Base-by-base conservation (phyloP, 2,888 invertebrate species). In the Platycheirus rosarum region DNA sequence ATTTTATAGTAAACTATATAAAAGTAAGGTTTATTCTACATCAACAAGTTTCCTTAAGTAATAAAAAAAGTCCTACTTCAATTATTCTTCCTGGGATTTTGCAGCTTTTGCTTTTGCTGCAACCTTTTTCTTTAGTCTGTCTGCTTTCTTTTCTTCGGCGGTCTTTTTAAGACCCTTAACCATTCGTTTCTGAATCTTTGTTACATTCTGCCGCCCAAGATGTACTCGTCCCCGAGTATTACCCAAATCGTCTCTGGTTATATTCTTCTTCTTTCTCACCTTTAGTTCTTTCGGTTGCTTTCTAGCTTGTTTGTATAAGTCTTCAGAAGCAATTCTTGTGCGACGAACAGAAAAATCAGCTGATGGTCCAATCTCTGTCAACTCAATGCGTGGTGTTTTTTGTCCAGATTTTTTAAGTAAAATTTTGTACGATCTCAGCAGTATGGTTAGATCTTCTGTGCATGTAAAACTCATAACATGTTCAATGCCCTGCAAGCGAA, bases 401-500 rank as follows among this genome's bases (percentile, higher is more conserved):
- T 94, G 93, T 0, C 97, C 98, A 85, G 98, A 98, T 90, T 98
- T 99, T 89, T 98, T 98, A 55, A 98, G 89, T 57, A 93, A 87
- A 84, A 97, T 94, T 90, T 96, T 96, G 88, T 93, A 94, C 3
- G 95, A 94, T 71, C 98, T 92, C 86, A 99, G 89, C 82, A 94
- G 92, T 80, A 99, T 94, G 86, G 93, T 94, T 68, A 95, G 95
- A 84, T 96, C 95, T 37, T 93, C 92, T 2, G 94, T 93, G 2
- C 95, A 95, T 40, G 97, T 97, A 88, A 99, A 97, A 89, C 96
- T 95, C 20, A 99, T 91, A 0, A 96, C 96, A 91, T 98, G 97
- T 88, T 99, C 98, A 78, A 99, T 92, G 0, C 99, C 99, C 88
- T 97, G 96, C 9, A 99, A 91, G 78, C 98, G 93, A 51, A 99